Evolutionary conservation across 2,113 vertebrate genomes (phyloP).

Genomic region (Turdus rufiventris): DNA sequence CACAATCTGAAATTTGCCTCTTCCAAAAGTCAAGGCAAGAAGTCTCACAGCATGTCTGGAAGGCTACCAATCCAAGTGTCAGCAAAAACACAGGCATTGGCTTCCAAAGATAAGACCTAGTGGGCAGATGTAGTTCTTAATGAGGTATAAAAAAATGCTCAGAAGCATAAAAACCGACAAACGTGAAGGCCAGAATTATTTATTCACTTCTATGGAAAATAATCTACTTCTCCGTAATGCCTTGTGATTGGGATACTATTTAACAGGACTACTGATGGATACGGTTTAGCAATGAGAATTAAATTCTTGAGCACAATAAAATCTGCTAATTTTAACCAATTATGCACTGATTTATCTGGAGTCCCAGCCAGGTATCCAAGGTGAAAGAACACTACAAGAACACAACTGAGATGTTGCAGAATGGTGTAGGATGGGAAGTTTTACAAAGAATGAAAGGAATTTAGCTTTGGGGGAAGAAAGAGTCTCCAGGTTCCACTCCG

Average conservation of each 20-base stretch:
- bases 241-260: not conserved
- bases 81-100: not conserved
- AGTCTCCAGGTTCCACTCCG: not conserved
- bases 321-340: not conserved
- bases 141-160: not conserved
- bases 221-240: not conserved
- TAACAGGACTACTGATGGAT: not conserved
- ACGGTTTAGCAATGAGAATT: not conserved
- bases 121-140: not conserved
- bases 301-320: not conserved
- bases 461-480: not conserved
- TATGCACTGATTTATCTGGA: not conserved
- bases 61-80: not conserved
- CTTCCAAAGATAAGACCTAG: not conserved
- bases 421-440: not conserved
- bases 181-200: not conserved
- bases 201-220: not conserved
- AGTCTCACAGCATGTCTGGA: not conserved
- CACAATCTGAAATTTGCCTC: not conserved
- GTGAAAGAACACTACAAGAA: not conserved
- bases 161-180: not conserved
- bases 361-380: not conserved
- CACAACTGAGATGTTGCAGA: not conserved
- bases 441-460: not conserved
- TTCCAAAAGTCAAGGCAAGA: not conserved